phyloP scores from a whole-genome alignment of 2,113 vertebrate genomes.

The Microcebus jonahi region DNA sequence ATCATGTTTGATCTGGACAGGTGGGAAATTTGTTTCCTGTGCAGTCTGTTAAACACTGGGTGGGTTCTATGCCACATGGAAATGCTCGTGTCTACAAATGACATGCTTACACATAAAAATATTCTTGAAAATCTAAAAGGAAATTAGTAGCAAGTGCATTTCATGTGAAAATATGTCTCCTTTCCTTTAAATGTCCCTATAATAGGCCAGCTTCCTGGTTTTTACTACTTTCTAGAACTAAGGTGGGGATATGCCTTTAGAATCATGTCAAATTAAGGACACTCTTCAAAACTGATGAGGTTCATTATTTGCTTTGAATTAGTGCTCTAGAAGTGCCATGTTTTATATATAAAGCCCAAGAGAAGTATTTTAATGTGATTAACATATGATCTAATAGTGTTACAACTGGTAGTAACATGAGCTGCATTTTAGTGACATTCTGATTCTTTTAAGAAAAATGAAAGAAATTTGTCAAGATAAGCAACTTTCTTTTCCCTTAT shows the following conservation, averaged over 20 bases:
- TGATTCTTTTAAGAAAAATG: background rate
- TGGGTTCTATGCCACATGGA: background rate
- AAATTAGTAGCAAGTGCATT: background rate
- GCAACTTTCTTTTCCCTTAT: background rate
- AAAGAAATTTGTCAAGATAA: background rate
- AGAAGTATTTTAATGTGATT: constrained; percentile 19
- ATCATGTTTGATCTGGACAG: background rate
- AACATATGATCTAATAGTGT: background rate
- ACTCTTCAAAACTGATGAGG: background rate
- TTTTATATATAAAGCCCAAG: background rate
- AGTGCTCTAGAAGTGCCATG: background rate
- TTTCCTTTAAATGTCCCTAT: background rate
- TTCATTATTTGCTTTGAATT: constrained; percentile 18
- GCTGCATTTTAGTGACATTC: constrained; percentile 8
- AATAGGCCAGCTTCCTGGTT: background rate
- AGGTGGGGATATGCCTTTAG: background rate
- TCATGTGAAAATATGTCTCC: background rate
- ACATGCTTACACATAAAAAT: background rate
- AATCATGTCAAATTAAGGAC: background rate
- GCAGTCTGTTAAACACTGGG: background rate
- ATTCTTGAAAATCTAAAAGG: background rate
- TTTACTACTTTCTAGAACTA: background rate
- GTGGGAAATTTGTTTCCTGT: background rate
- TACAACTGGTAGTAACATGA: background rate
- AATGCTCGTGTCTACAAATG: background rate